Conservation (phyloP, 2,113 vertebrate genomes). For the Ursus arctos region DNA sequence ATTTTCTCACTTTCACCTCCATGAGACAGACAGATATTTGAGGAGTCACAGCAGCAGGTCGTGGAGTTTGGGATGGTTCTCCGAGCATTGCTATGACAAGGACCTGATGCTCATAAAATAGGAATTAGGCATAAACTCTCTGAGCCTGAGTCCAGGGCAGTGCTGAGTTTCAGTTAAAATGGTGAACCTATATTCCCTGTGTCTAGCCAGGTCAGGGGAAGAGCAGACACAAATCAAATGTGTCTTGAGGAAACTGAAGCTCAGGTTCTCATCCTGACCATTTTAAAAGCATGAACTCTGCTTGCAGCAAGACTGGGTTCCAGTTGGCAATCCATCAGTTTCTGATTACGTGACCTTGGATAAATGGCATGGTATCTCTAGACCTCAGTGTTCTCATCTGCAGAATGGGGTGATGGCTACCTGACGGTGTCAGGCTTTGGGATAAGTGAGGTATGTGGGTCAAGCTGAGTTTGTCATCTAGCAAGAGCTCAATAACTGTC, state of each 20-base stretch:
- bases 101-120: not conserved
- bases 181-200: not conserved
- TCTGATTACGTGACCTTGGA: not conserved
- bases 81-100: fast-evolving
- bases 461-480: not conserved
- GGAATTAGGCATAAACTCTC: not conserved
- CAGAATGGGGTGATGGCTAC: not conserved
- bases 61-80: not conserved
- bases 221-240: not conserved
- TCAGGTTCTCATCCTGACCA: too few relatives aligned
- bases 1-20: not conserved
- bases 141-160: not conserved
- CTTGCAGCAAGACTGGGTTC: not conserved
- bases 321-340: not conserved
- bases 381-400: not conserved
- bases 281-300: not conserved
- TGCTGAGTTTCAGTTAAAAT: not conserved
- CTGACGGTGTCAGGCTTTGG: not conserved
- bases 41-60: not conserved
- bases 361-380: fast-evolving
- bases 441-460: not conserved
- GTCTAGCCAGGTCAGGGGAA: not conserved
- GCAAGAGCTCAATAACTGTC: not conserved
- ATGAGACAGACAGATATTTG: not conserved
- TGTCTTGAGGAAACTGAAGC: not conserved